Evolutionary conservation across 2,113 vertebrate genomes (phyloP).

Genomic region (Microcebus griseorufus): DNA sequence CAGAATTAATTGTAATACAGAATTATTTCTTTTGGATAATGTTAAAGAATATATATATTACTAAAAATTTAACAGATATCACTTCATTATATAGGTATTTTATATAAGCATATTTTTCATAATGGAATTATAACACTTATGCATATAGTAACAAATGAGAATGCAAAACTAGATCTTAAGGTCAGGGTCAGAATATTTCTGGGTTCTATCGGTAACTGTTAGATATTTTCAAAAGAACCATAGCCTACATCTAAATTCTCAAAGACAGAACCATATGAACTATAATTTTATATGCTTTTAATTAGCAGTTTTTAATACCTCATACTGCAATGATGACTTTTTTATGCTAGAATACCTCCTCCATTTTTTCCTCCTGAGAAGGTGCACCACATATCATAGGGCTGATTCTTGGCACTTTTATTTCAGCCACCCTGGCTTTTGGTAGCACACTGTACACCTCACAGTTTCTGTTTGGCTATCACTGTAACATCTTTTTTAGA

Average conservation of each 20-base stretch:
- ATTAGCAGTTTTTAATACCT: conserved; percentile 73
- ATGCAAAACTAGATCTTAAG: conserved; percentile 7
- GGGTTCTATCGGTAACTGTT: background rate
- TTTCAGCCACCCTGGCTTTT: conserved; percentile 58
- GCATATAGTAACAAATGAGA: background rate
- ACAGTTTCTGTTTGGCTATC: conserved; percentile 41
- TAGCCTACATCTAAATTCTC: conserved; percentile 54
- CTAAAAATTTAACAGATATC: background rate
- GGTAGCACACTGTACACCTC: background rate
- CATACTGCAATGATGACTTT: conserved; percentile 21
- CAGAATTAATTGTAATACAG: background rate
- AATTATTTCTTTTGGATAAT: background rate
- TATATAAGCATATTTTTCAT: conserved; percentile 20
- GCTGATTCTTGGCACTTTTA: conserved; percentile 65
- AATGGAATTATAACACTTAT: background rate
- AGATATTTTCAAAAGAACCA: conserved; percentile 47
- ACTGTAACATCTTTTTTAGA: conserved; percentile 63
- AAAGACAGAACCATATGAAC: conserved; percentile 45
- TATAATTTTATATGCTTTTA: conserved; percentile 68
- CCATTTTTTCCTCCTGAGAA: conserved; percentile 37
- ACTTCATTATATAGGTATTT: conserved; percentile 28
- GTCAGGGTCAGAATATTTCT: conserved; percentile 20
- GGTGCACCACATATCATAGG: conserved; percentile 48
- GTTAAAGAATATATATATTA: background rate
- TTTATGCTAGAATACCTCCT: conserved; percentile 55